phyloP scores from a whole-genome alignment of 2,888 invertebrate species.

The Agrochola circellaris region DNA sequence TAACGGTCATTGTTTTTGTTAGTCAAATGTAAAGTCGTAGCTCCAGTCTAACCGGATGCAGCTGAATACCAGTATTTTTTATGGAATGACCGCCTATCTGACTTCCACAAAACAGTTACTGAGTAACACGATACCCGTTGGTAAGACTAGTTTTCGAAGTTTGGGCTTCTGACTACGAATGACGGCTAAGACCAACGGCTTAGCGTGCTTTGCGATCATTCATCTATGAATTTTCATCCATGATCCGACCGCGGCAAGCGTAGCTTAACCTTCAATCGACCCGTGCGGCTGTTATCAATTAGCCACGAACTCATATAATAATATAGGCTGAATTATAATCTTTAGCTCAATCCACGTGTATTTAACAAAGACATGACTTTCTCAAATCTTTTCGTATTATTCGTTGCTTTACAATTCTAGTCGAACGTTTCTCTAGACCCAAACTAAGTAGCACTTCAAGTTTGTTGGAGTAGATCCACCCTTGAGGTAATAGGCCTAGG shows the following conservation, averaged over 20 bases:
- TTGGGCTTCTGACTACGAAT: neutral
- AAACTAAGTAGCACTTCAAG: slow-evolving; percentile 22
- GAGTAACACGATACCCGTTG: neutral
- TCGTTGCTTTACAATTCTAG: slow-evolving; percentile 5
- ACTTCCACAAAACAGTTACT: neutral
- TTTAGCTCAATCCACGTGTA: neutral
- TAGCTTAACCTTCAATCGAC: neutral
- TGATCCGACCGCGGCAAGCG: neutral
- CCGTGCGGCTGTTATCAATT: neutral
- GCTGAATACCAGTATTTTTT: neutral
- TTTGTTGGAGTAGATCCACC: slow-evolving; percentile 18
- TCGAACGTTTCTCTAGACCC: neutral
- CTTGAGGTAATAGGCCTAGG: slow-evolving; percentile 27
- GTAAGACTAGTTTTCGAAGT: neutral
- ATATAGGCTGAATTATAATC: neutral
- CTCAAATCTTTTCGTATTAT: neutral
- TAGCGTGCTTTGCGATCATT: neutral
- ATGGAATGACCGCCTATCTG: neutral
- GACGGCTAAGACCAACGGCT: neutral
- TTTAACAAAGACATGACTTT: neutral
- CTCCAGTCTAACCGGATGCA: neutral
- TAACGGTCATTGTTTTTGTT: too few species aligned
- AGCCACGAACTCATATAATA: neutral
- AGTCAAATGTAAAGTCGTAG: too few species aligned
- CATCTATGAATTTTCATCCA: too few species aligned